Percentiles rank a stretch among this genome's conserved stretches.
These are phyloP conservation scores for Manis pentadactyla DNA, from an alignment of 2,797 vertebrate species.

Conservation along the genomic window DNA sequence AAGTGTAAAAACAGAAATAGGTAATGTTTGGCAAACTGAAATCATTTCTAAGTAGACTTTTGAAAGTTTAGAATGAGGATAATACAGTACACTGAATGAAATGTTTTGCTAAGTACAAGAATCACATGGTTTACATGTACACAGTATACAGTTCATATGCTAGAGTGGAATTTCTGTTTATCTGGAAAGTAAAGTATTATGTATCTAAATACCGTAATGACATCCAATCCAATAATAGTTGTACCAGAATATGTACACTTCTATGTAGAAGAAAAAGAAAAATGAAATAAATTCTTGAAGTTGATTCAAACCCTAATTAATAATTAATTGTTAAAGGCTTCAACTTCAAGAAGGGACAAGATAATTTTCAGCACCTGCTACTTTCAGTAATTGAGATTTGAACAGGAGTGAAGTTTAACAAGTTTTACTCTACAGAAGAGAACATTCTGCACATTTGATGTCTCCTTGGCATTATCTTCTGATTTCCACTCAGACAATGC, in stretches of 20 bases:
- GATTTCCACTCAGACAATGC: slow-evolving; percentile 66
- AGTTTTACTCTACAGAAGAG: neutral
- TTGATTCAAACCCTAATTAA: neutral
- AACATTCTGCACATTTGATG: slow-evolving; percentile 44
- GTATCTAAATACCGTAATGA: neutral
- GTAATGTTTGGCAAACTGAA: neutral
- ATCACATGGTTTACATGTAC: neutral
- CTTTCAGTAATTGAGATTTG: slow-evolving; percentile 53
- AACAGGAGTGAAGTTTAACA: slow-evolving; percentile 60
- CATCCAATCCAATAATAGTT: neutral
- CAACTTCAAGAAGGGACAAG: neutral
- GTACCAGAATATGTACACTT: neutral
- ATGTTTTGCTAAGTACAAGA: neutral
- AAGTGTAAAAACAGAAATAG: neutral
- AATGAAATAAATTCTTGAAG: slow-evolving; percentile 35
- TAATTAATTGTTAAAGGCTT: slow-evolving; percentile 42
- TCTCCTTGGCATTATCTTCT: slow-evolving; percentile 58
- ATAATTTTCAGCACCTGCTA: slow-evolving; percentile 20
- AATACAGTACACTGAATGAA: neutral
- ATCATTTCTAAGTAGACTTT: neutral
- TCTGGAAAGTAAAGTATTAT: neutral
- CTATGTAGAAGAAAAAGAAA: neutral
- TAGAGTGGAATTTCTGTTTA: neutral
- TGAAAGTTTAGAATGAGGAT: neutral
- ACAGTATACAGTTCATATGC: neutral